These are phyloP conservation scores for Oreochromis grahami DNA, from an alignment of 2,797 vertebrate genomes.

Conservation along the genomic window DNA sequence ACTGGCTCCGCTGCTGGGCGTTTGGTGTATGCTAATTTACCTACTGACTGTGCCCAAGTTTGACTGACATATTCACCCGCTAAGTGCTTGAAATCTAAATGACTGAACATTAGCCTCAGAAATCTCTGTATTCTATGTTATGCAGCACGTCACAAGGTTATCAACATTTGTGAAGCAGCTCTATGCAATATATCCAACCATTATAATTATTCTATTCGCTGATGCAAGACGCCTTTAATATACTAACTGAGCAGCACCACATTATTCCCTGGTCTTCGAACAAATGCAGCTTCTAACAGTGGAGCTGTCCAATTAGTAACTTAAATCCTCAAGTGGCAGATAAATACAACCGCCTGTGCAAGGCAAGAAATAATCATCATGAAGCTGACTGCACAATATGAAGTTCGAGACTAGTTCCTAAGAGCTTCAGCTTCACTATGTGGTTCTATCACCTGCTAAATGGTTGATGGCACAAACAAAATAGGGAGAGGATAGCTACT, in stretches of 20 bases:
- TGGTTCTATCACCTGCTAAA: not conserved
- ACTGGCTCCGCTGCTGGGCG: fast-evolving
- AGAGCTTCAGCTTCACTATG: not conserved
- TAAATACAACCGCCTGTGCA: not conserved
- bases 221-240: not conserved
- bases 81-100: not conserved
- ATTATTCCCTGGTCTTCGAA: not conserved
- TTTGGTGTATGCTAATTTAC: not conserved
- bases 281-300: not conserved
- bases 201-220: not conserved
- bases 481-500: not conserved
- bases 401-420: not conserved
- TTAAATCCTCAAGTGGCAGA: not conserved
- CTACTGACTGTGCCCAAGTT: not conserved
- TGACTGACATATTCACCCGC: not conserved
- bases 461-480: not conserved
- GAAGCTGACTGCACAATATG: not conserved
- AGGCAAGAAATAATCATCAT: not conserved
- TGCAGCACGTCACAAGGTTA: not conserved
- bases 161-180: not conserved
- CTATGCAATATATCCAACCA: not conserved
- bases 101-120: not conserved
- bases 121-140: not conserved
- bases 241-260: not conserved
- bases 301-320: not conserved